A percentile compares a stretch with the other conserved stretches of the same genome.
Conservation (phyloP, 2,113 vertebrate genomes). For the Beaufortia kweichowensis region DNA sequence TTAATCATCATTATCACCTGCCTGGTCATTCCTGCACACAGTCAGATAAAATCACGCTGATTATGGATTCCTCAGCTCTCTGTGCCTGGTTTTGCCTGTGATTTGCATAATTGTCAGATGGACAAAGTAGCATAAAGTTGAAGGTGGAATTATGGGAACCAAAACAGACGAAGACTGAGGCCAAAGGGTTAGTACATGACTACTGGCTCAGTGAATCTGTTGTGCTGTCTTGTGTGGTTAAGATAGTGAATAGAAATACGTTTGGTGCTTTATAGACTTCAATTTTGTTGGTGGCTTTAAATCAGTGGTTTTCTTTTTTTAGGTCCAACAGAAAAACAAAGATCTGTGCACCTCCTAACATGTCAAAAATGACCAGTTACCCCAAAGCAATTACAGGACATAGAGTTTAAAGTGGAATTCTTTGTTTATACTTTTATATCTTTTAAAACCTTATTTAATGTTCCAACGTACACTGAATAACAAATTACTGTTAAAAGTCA, state of each 20-base stretch:
- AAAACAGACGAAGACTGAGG: constrained; percentile 36
- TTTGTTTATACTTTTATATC: too few species aligned
- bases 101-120: constrained; percentile 60
- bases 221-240: background rate
- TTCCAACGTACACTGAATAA: too few species aligned
- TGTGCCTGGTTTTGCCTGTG: constrained; percentile 48
- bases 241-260: background rate
- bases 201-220: constrained; percentile 11
- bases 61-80: constrained; percentile 58
- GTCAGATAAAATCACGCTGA: constrained; percentile 61
- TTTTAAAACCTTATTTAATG: too few species aligned
- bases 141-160: constrained; percentile 36
- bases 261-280: background rate
- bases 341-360: too few species aligned
- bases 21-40: constrained; percentile 54
- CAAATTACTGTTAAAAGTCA: too few species aligned
- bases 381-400: too few species aligned
- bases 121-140: constrained; percentile 47
- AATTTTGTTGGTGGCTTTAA: background rate
- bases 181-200: constrained; percentile 25
- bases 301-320: background rate
- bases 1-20: constrained; percentile 75
- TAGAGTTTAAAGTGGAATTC: too few species aligned
- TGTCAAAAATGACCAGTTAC: too few species aligned
- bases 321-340: too few species aligned